Conservation (phyloP, 2,888 invertebrate genomes). For the Callyntrura guangdongensis region DNA sequence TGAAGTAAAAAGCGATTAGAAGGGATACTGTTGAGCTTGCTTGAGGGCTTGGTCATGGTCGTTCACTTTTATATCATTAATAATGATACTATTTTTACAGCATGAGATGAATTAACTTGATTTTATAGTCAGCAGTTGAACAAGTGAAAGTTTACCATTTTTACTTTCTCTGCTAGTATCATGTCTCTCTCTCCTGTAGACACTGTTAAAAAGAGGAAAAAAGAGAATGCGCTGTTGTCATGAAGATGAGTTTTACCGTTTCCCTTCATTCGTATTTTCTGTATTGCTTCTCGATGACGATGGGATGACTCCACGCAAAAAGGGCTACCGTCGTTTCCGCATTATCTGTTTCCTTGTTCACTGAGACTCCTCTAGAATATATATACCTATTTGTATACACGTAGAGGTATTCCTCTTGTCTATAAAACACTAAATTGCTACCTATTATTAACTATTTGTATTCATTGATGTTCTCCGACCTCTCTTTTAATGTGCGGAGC, state of each 20-base stretch:
- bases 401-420: background rate
- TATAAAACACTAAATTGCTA: constrained; percentile 20
- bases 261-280: constrained; percentile 10
- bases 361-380: background rate
- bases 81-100: constrained; percentile 65
- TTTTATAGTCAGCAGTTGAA: constrained; percentile 43
- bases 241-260: constrained; percentile 6
- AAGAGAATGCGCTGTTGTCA: background rate
- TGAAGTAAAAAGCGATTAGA: constrained; percentile 60
- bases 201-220: background rate
- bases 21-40: constrained; percentile 56
- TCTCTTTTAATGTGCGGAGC: constrained; percentile 29
- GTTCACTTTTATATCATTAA: constrained; percentile 77
- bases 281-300: background rate
- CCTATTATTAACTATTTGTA: constrained; percentile 45
- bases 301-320: background rate
- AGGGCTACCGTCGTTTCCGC: background rate
- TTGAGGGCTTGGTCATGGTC: constrained; percentile 64
- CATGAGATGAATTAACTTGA: constrained; percentile 72
- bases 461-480: constrained; percentile 44
- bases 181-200: background rate
- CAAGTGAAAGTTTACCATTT: constrained; percentile 10
- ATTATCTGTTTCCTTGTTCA: constrained; percentile 13
- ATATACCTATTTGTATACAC: too few relatives aligned
- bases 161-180: constrained; percentile 3